phyloP scores from a whole-genome alignment of 2,797 vertebrate species.

The Perodicticus potto region DNA sequence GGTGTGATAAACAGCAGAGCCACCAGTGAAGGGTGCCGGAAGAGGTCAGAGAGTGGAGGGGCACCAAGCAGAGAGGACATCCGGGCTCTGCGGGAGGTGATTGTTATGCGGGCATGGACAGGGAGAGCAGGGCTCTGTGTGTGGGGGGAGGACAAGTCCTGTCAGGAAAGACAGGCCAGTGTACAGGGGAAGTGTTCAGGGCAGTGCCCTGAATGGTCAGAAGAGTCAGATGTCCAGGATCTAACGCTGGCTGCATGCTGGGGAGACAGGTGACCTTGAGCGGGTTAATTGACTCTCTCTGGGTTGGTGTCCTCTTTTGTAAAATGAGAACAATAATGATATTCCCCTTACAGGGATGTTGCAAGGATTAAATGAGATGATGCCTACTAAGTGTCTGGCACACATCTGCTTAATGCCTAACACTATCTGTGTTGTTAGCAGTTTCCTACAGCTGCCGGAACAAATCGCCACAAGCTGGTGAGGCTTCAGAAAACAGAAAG shows the following conservation, averaged over 20 bases:
- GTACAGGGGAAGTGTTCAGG: neutral
- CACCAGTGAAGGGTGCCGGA: neutral
- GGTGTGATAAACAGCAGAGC: neutral
- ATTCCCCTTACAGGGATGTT: neutral
- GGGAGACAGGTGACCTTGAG: neutral
- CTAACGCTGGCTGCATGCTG: neutral
- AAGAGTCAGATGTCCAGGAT: neutral
- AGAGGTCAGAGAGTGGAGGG: neutral
- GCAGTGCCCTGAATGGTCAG: neutral
- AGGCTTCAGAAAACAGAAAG: neutral
- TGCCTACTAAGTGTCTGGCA: neutral
- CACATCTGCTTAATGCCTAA: neutral
- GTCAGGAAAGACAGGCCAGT: neutral
- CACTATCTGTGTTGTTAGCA: neutral
- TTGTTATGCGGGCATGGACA: fast-evolving
- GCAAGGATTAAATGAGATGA: neutral
- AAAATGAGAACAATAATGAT: neutral
- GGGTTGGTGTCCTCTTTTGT: neutral
- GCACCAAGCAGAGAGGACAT: no score
- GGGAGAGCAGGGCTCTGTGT: neutral
- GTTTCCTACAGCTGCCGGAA: neutral
- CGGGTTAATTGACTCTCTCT: neutral
- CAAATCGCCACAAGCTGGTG: neutral
- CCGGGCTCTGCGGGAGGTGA: neutral
- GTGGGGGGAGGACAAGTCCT: neutral